Evolutionary conservation across 2,797 vertebrate species (phyloP).

Genomic region (Stomatorhinus walkeri): DNA sequence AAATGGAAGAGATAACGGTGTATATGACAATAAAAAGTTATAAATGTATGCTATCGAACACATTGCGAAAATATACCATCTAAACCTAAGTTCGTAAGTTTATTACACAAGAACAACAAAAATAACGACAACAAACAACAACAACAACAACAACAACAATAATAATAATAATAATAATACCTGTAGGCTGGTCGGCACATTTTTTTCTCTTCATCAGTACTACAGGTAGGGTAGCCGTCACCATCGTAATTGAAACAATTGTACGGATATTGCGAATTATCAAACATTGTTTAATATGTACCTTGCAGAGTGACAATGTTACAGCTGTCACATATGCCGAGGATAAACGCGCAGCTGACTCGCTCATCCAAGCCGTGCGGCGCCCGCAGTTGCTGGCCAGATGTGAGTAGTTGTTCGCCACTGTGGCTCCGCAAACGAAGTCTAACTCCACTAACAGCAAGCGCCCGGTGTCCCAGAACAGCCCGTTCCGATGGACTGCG

Average conservation of each 20-base stretch:
- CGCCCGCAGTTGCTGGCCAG: slow-evolving; percentile 27
- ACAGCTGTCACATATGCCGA: slow-evolving; percentile 33
- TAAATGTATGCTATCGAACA: neutral
- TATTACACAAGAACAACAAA: neutral
- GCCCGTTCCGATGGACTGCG: slow-evolving; percentile 25
- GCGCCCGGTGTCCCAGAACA: slow-evolving; percentile 36
- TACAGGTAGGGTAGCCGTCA: slow-evolving; percentile 82
- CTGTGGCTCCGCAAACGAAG: slow-evolving; percentile 38
- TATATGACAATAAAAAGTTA: neutral
- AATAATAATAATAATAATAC: slow-evolving; percentile 51
- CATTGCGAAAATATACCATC: neutral
- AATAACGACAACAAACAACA: neutral
- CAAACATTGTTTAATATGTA: slow-evolving; percentile 73
- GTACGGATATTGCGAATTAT: slow-evolving; percentile 91
- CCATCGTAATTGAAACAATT: slow-evolving; percentile 98
- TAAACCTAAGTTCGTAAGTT: neutral
- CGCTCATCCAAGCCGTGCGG: slow-evolving; percentile 11
- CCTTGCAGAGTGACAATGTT: slow-evolving; percentile 30
- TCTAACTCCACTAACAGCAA: slow-evolving; percentile 20
- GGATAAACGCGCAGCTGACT: slow-evolving; percentile 14
- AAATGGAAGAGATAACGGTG: neutral
- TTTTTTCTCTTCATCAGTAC: slow-evolving; percentile 81
- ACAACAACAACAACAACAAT: neutral
- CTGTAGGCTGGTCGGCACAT: slow-evolving; percentile 91
- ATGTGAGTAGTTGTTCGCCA: slow-evolving; percentile 17